Evolutionary conservation across 2,113 vertebrate species (phyloP), one percentile per base, ranked within the genome.

Genomic region (Prunella himalayana): DNA sequence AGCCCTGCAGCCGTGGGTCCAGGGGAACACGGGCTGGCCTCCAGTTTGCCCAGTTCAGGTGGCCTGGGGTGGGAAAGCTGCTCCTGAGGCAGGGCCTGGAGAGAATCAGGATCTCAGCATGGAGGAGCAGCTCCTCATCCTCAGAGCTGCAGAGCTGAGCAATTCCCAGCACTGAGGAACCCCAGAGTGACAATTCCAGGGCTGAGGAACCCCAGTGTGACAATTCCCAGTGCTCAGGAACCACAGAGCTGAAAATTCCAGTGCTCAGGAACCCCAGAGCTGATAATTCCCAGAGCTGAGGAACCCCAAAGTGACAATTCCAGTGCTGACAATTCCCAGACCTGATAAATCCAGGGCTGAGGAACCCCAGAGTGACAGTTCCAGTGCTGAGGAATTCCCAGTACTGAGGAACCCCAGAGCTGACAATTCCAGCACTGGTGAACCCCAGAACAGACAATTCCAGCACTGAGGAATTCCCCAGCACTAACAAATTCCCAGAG

Each of bases 31-130:
- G 8, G 24, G 10, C 25, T 27, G 23, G 2, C 28, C 56, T 49
- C 78, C 30, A 5, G 39, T 24, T 19, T 0, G 8, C 57, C 60
- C 82, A 57, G 66, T 60, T 88, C 42, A 4, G 59, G 39, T 20
- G 53, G 45, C 82, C 61, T 69, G 8, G 30, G 35, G 25, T 6
- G 30, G 45, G 5, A 3, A 78, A 53, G 8, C 51, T 10, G 33
- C 35, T 56, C 25, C 51, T 22, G 75, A 68, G 76, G 70, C 65
- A 44, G 57, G 80, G 80, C 84, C 94, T 60, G 86, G 69, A 78
- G 79, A 3, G 7, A 73, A n/a, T 20, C 70, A 4, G 41, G n/a
- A 6, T 42, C 37, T 42, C 35, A 2, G 3, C 64, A 7, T 1
- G 53, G 35, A 22, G 78, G 65, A 3, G 10, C 37, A 18, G 51